Evolutionary conservation across 2,888 invertebrate species (phyloP), one percentile per base, ranked within the genome.

Genomic region (Xylocampa areola): DNA sequence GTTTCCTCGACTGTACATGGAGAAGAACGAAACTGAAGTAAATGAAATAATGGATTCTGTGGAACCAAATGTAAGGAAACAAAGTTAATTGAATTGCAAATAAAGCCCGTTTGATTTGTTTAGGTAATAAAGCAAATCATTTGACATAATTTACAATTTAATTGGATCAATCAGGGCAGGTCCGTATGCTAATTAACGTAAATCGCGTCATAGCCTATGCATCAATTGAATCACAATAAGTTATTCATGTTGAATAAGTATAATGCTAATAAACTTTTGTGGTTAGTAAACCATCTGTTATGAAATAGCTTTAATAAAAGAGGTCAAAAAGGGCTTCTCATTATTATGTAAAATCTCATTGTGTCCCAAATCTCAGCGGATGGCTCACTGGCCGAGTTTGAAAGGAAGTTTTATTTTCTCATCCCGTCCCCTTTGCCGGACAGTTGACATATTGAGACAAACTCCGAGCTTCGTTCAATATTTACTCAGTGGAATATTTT

Each of bases 321-420:
- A 73, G 81, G 76, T 77, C 79, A 81, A 74, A 74, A 69, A 66
- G 69, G 76, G 67, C 70, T 69, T 78, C 81, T 82, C 81, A 86
- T 89, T 90, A 88, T 89, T 87, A 90, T 89, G 87, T 82, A 88
- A 88, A 89, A 88, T 84, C 81, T 77, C 72, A 87, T 87, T 88
- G 87, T 88, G 81, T 76, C 79, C 81, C 67, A 77, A 79, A 84
- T 84, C 84, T 80, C 76, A 53, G 66, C 80, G 85, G 87, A 85
- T 73, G 79, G 78, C 68, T 80, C 76, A 78, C 76, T 77, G 73
- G 71, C 65, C 68, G 70, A 79, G 73, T 76, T 76, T 77, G 77
- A 81, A 81, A 80, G 78, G 79, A 79, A 79, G 76, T 79, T 83
- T 80, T 84, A 80, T 86, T 81, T 73, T 65, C 70, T 73, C 39